Percentiles rank a stretch among this genome's conserved stretches.
These are phyloP conservation scores for Heliornis fulica DNA, from an alignment of 2,113 vertebrate genomes.

Conservation along the genomic window DNA sequence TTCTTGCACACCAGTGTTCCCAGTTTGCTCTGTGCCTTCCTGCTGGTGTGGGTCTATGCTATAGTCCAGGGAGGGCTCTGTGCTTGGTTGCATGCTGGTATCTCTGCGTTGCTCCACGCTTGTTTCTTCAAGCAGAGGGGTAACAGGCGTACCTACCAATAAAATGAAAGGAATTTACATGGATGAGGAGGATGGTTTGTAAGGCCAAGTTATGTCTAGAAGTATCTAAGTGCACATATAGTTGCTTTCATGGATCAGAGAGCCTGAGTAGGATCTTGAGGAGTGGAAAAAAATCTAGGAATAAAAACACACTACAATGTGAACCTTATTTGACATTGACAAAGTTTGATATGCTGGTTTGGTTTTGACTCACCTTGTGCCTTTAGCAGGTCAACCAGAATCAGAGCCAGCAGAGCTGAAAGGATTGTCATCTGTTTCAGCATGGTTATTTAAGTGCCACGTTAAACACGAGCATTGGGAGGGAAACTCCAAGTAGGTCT, in stretches of 20 bases:
- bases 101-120: neutral
- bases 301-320: neutral
- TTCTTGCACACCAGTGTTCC: neutral
- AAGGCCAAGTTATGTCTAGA: neutral
- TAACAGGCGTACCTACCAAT: neutral
- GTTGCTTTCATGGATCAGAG: neutral
- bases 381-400: neutral
- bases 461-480: neutral
- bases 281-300: neutral
- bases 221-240: neutral
- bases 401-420: neutral
- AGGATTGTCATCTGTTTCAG: neutral
- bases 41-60: neutral
- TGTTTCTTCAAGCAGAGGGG: neutral
- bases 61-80: neutral
- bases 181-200: neutral
- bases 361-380: constrained; percentile 3
- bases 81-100: neutral
- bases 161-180: neutral
- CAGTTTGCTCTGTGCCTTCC: neutral
- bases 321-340: neutral
- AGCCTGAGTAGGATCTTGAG: neutral
- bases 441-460: neutral
- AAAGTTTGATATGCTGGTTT: neutral
- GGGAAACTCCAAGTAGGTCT: neutral